These are phyloP conservation scores for Petrocephalus microphthalmus DNA, from an alignment of 2,113 vertebrate genomes.

Conservation along the genomic window DNA sequence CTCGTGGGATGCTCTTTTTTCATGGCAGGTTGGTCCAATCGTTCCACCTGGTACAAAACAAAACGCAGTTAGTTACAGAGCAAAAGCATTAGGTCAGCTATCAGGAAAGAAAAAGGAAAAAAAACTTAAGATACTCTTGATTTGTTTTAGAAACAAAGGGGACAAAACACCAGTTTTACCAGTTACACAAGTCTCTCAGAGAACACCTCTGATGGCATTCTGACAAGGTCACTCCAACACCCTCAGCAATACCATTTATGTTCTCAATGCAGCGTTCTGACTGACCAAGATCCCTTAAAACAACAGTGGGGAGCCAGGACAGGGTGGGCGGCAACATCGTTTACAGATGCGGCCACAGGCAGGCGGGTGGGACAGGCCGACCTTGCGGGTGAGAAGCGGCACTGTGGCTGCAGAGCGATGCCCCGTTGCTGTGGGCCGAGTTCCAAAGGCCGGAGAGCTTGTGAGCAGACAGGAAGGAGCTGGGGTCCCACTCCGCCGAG, in stretches of 20 bases:
- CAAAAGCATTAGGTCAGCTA: background rate
- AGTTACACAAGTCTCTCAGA: background rate
- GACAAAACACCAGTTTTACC: background rate
- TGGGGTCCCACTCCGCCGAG: slow-evolving; percentile 96
- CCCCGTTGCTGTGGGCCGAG: slow-evolving; percentile 81
- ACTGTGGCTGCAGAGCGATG: slow-evolving; percentile 71
- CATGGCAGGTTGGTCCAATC: slow-evolving; percentile 55
- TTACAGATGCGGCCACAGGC: background rate
- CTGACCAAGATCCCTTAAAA: background rate
- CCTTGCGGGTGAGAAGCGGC: slow-evolving; percentile 69
- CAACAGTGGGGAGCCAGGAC: background rate
- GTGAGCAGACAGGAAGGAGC: slow-evolving; percentile 95
- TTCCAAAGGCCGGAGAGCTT: slow-evolving; percentile 98
- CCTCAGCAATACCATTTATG: background rate
- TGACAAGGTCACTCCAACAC: background rate
- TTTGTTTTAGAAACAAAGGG: background rate
- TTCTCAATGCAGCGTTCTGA: background rate
- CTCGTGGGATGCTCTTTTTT: slow-evolving; percentile 64
- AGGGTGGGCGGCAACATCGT: background rate
- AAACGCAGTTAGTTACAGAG: background rate
- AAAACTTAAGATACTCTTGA: background rate
- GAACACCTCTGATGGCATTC: background rate
- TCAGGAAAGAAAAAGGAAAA: background rate
- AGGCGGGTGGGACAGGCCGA: background rate
- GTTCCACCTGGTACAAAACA: slow-evolving; percentile 44